Evolutionary conservation across 2,888 invertebrate genomes (phyloP), one percentile per base, ranked within the genome.

Genomic region (Mycalesis mineus): DNA sequence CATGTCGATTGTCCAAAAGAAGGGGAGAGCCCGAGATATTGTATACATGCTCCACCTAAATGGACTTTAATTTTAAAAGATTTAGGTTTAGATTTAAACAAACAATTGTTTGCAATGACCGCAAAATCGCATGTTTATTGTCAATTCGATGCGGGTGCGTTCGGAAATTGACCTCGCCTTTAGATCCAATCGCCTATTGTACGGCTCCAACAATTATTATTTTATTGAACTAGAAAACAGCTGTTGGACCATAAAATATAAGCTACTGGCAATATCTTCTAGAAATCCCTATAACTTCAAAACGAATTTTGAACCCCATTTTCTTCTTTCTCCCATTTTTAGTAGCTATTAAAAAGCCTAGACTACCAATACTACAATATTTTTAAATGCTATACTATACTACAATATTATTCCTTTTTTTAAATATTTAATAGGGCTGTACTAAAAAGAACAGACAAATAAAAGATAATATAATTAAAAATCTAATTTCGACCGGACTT

Each of bases 1-100:
- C 84, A 84, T 78, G 82, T 75, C 74, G 71, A 72, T 65, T 69
- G 71, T 66, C 73, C 70, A 70, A 80, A 77, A 77, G 71, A 73
- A 73, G 79, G 82, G 81, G 81, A 76, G 73, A 65, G 49, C 57
- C 50, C n/a, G 57, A 58, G 50, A 58, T 61, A 59, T 11, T 65
- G 66, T 62, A 63, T 52, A 54, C 22, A 36, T 31, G 39, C 33
- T 42, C 15, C 15, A n/a, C 57, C 56, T 54, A 59, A 60, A 57
- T 55, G 17, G 67, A 65, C 77, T 74, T 69, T 74, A 72, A 56
- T 0, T 0, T 48, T 13, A 36, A 57, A 57, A 54, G 45, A 7
- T 55, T 68, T 75, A 66, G 69, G 70, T 65, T 68, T 65, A 66
- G 57, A 73, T 65, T 77, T 53, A 65, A 61, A 41, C 67, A 47